Evolutionary conservation across 1,140 invertebrate species (phyloP), one percentile per base, ranked within the genome.

Genomic region (Hyles vespertilio): DNA sequence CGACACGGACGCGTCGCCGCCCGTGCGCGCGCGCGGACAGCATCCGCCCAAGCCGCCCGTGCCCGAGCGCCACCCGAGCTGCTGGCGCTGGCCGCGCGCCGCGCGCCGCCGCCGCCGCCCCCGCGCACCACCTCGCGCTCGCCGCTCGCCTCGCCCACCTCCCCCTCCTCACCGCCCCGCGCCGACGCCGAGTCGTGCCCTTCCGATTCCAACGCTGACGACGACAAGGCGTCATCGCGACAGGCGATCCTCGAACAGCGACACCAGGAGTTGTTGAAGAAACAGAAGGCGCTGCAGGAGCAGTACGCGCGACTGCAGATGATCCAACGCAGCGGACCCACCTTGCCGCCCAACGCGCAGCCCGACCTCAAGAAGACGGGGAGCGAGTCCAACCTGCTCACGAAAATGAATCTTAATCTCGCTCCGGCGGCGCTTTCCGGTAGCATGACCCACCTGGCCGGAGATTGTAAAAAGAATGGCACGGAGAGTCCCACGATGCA

Each of bases 281-380:
- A 97, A 73, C 96, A 97, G 72, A 94, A 94, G 59, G 93, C 95
- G 3, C 85, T 98, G 1, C 96, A 98, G 72, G 96, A 97, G 65
- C 96, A 98, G 70, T 98, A 97, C 81, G 94, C 94, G 0, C 90
- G 96, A 8, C 80, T 97, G 43, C 96, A 97, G 71, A 94, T 95
- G 82, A 91, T 97, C 32, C 96, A 96, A 71, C 92, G 95, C 48
- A 93, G 94, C 47, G 92, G 94, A 8, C 92, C 94, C 2, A 91
- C 92, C 0, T 79, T 92, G 40, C 92, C 92, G 51, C 91, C 92
- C 12, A 89, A 91, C 12, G 91, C 92, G 10, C 91, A 92, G 47
- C 91, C 92, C 64, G 91, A 92, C 56, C 84, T 97, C 4, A 97
- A 97, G 81, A 96, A 96, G 77, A 96, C 95, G 0, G 96, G 96